These are phyloP conservation scores for Poeciliopsis infans DNA, from an alignment of 2,797 vertebrate genomes.

Conservation along the genomic window DNA sequence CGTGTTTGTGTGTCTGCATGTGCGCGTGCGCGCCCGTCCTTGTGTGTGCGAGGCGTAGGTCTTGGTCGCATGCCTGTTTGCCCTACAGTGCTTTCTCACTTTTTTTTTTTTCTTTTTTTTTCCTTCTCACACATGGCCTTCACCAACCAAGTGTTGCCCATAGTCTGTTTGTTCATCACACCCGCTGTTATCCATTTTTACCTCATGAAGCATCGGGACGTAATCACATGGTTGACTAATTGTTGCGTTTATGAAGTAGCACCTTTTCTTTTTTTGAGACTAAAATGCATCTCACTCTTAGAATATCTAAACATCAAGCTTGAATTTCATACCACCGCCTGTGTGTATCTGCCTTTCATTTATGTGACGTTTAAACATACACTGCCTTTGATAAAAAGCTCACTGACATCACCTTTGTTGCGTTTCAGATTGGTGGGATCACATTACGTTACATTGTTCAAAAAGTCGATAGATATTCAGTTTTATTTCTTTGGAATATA, in stretches of 20 bases:
- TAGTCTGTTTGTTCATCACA: conserved; percentile 39
- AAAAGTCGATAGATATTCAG: background rate
- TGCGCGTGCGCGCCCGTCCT: conserved; percentile 18
- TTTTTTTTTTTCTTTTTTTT: conserved; percentile 58
- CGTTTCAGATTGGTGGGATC: background rate
- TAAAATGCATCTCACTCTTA: conserved; percentile 3
- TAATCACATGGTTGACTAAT: conserved; percentile 7
- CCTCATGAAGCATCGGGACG: conserved; percentile 8
- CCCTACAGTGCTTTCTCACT: conserved; percentile 76
- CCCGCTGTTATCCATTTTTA: conserved; percentile 21
- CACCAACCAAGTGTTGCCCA: conserved; percentile 69
- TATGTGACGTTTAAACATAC: background rate
- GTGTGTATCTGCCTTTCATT: background rate
- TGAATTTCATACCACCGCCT: background rate
- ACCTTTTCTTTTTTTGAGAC: conserved; percentile 6
- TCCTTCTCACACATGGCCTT: conserved; percentile 61
- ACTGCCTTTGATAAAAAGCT: background rate
- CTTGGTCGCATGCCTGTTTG: conserved; percentile 68
- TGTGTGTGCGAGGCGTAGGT: conserved; percentile 32
- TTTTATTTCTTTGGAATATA: background rate
- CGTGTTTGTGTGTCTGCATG: conserved; percentile 14
- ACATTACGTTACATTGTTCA: background rate
- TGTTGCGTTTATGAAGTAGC: conserved; percentile 10
- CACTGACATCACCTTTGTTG: background rate
- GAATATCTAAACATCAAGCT: conserved; percentile 14